phyloP scores from a whole-genome alignment of 64 coral and sea anemone species.

The Anthopleura sola region DNA sequence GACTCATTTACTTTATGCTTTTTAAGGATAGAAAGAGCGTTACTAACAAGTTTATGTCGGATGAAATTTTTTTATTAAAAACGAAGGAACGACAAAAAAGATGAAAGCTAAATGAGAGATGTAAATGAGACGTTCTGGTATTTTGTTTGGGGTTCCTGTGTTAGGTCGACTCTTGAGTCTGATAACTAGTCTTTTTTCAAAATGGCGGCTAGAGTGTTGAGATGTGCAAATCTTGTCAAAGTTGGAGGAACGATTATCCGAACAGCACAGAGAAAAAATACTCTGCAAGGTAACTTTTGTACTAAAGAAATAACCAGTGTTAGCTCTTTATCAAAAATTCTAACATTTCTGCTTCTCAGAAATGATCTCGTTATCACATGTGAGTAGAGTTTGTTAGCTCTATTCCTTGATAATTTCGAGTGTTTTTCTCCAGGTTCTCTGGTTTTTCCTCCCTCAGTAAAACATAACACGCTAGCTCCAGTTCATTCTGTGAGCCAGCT shows the following conservation, averaged over 20 bases:
- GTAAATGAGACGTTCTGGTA: not conserved
- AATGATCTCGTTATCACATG: no score
- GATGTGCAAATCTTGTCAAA: constrained; percentile 61
- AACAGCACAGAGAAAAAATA: constrained; percentile 14
- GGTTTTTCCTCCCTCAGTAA: no score
- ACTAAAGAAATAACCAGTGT: not conserved
- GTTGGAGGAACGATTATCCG: constrained; percentile 13
- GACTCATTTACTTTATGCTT: no score
- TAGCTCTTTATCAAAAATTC: not conserved
- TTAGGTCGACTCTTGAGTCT: not conserved
- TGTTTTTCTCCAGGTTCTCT: no score
- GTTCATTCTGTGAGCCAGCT: no score
- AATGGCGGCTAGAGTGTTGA: constrained; percentile 61
- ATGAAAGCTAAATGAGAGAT: not conserved
- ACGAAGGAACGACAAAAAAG: no score
- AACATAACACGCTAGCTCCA: no score
- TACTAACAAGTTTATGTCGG: no score
- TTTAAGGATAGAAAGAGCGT: no score
- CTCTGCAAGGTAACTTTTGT: constrained; percentile 20
- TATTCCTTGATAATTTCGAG: no score
- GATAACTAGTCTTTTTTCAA: constrained; percentile 23
- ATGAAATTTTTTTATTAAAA: no score
- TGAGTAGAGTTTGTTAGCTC: no score
- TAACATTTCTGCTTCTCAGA: not conserved
- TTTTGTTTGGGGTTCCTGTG: not conserved